These are phyloP conservation scores for Betta splendens DNA, from an alignment of 2,797 vertebrate genomes.

Conservation along the genomic window DNA sequence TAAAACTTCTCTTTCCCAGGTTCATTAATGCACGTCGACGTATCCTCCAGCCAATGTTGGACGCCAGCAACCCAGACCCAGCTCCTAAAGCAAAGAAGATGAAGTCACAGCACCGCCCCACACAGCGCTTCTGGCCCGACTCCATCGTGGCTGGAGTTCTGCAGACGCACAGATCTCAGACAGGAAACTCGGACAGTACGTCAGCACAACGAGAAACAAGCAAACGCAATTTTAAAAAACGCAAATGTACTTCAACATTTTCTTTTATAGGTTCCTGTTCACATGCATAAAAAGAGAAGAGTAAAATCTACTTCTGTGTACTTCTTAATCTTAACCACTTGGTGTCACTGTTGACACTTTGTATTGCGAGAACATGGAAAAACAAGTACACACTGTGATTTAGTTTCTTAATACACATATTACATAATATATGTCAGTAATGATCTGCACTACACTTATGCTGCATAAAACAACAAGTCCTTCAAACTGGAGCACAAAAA, in stretches of 20 bases:
- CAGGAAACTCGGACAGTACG: constrained; percentile 90
- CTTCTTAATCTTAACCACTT: constrained; percentile 39
- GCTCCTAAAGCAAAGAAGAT: constrained; percentile 99
- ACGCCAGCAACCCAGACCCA: constrained; percentile 97
- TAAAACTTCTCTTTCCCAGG: constrained; percentile 69
- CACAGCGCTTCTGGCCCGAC: constrained; percentile 98
- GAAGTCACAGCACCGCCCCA: constrained; percentile 98
- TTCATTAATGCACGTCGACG: constrained; percentile 97
- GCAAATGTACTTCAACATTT: background rate
- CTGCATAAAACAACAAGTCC: no score
- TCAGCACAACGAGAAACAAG: background rate
- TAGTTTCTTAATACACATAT: no score
- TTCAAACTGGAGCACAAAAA: no score
- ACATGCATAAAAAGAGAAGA: background rate
- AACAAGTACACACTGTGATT: background rate
- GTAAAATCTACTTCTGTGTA: no score
- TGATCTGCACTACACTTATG: no score
- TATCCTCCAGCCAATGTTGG: constrained; percentile 97
- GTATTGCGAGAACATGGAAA: background rate
- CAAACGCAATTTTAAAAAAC: background rate
- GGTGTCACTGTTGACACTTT: constrained; percentile 37
- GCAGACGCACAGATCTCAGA: constrained; percentile 88
- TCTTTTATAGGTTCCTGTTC: no score
- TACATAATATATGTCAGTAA: no score
- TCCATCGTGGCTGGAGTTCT: constrained; percentile 95